phyloP scores from a whole-genome alignment of 2,113 vertebrate species.

The Panthera uncia region DNA sequence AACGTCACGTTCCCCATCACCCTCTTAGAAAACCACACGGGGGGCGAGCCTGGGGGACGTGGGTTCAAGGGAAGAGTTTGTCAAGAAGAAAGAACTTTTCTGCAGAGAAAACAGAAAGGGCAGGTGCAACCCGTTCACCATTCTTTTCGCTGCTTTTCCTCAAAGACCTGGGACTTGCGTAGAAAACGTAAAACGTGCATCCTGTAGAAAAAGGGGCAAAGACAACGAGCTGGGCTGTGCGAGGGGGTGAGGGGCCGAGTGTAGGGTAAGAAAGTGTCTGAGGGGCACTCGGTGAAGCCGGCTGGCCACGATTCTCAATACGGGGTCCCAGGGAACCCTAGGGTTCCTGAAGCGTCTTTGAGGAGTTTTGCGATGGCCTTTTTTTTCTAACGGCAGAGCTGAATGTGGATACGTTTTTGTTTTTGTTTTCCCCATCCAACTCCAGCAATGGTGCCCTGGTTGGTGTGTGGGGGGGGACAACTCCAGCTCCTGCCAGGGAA shows the following conservation, averaged over 20 bases:
- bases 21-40: background rate
- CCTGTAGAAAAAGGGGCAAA: background rate
- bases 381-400: too few relatives aligned
- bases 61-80: too few relatives aligned
- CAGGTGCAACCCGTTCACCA: fast-evolving
- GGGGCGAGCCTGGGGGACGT: fast-evolving
- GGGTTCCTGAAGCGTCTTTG: fast-evolving
- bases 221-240: fast-evolving
- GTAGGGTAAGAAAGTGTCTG: fast-evolving
- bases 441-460: fast-evolving
- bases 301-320: fast-evolving
- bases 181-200: background rate
- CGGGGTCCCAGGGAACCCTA: background rate
- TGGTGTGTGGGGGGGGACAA: fast-evolving
- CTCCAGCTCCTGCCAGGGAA: too few relatives aligned
- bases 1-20: fast-evolving
- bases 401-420: background rate
- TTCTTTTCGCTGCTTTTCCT: too few relatives aligned
- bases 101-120: background rate
- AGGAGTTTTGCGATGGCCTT: fast-evolving
- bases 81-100: background rate
- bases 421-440: too few relatives aligned
- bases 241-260: too few relatives aligned
- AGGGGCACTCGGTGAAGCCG: background rate
- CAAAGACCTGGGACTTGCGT: fast-evolving